Evolutionary conservation across 2,113 vertebrate genomes (phyloP).

Genomic region (Machaerirhynchus nigripectus): DNA sequence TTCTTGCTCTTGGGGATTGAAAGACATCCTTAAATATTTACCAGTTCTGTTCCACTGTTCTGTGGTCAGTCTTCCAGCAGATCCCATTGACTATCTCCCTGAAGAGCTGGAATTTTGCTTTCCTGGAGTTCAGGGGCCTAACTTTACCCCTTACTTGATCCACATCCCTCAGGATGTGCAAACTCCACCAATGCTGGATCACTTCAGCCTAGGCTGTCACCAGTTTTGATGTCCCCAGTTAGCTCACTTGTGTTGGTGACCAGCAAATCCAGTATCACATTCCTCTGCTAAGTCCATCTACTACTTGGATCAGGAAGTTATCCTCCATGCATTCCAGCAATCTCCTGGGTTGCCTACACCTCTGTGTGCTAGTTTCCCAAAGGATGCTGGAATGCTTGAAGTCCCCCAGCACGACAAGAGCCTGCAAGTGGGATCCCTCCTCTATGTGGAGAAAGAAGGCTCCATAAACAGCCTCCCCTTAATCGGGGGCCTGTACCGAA

Average conservation of each 20-base stretch:
- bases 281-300: neutral
- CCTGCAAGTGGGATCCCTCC: rapidly evolving
- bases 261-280: neutral
- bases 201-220: no score
- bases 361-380: neutral
- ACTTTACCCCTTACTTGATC: neutral
- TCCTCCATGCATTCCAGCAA: neutral
- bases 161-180: neutral
- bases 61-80: neutral
- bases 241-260: neutral
- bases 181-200: neutral
- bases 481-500: neutral
- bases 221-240: rapidly evolving
- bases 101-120: neutral
- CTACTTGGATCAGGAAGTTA: neutral
- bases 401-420: neutral
- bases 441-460: neutral
- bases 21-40: neutral
- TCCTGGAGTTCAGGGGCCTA: neutral
- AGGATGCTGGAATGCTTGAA: neutral
- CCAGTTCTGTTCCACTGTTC: neutral
- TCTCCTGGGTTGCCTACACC: neutral
- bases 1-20: neutral
- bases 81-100: neutral
- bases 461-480: neutral